Percentiles rank a stretch among this genome's conserved stretches.
Conservation (phyloP, 2,888 invertebrate genomes). For the Calameuta pallipes region DNA sequence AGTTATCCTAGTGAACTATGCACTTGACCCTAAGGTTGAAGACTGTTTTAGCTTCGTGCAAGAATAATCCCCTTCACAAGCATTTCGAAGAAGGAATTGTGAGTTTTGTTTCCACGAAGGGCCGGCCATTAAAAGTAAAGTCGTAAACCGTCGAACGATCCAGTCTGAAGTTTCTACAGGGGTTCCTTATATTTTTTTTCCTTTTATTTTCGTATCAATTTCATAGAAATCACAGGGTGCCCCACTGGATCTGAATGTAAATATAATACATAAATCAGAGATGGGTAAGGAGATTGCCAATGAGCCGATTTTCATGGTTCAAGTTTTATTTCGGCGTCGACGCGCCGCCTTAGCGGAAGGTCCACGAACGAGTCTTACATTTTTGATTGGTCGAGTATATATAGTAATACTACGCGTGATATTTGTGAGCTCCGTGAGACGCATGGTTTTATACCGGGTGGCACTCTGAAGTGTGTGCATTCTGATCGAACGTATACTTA, state of each 20-base stretch:
- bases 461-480: too few relatives aligned
- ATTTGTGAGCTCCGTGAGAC: too few relatives aligned
- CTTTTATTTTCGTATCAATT: background rate
- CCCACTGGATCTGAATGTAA: background rate
- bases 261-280: background rate
- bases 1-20: background rate
- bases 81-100: background rate
- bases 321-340: too few relatives aligned
- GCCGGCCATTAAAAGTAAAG: background rate
- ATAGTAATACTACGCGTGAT: too few relatives aligned
- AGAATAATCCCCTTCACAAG: background rate
- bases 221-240: background rate
- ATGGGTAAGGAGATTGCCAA: too few relatives aligned
- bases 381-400: too few relatives aligned
- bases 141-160: slow-evolving; percentile 1
- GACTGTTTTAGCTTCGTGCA: background rate
- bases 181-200: background rate
- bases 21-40: background rate
- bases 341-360: too few relatives aligned
- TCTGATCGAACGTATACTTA: too few relatives aligned
- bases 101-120: background rate
- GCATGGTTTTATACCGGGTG: too few relatives aligned
- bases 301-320: too few relatives aligned
- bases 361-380: too few relatives aligned
- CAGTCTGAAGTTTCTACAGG: background rate